Evolutionary conservation across 2,888 invertebrate genomes (phyloP), one percentile per base, ranked within the genome.

Genomic region (Scrobipalpa costella): DNA sequence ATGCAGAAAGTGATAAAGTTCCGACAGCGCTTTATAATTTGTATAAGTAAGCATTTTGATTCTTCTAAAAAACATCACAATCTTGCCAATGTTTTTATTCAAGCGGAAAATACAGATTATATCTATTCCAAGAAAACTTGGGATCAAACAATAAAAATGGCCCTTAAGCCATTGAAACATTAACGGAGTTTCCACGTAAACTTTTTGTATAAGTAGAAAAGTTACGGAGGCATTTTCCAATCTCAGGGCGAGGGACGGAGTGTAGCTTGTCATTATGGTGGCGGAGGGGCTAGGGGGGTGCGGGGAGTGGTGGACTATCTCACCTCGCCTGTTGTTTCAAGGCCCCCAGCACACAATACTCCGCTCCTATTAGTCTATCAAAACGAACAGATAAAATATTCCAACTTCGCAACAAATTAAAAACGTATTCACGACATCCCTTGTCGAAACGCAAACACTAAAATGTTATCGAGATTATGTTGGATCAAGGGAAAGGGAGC

Each of bases 121-220:
- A 11, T 36, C 44, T 40, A 61, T 57, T 61, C 38, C 40, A 61
- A 59, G 49, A 63, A 52, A 57, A 64, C 19, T 62, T 52, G 40
- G 59, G 15, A 71, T 68, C 71, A 73, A 74, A 75, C 75, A 82
- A 82, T 81, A 81, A 82, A 81, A 83, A 80, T 79, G 79, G 75
- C 79, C 75, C 76, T 78, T 80, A 82, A 83, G 80, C 78, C 75
- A 81, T 81, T 77, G 75, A 77, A 77, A 81, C 71, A 71, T 71
- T 72, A 72, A 69, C 68, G 69, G 80, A 86, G 81, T 85, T 85
- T 83, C 80, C 80, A 75, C 83, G 83, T 84, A 81, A 86, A 85
- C 83, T 86, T 78, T 86, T 86, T 85, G 83, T 83, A 78, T 84
- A 85, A 84, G 83, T 84, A 83, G 81, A 80, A 85, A 88, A 87